Conservation (phyloP, 1,140 invertebrate species). For the Hylyphantes graminicola region DNA sequence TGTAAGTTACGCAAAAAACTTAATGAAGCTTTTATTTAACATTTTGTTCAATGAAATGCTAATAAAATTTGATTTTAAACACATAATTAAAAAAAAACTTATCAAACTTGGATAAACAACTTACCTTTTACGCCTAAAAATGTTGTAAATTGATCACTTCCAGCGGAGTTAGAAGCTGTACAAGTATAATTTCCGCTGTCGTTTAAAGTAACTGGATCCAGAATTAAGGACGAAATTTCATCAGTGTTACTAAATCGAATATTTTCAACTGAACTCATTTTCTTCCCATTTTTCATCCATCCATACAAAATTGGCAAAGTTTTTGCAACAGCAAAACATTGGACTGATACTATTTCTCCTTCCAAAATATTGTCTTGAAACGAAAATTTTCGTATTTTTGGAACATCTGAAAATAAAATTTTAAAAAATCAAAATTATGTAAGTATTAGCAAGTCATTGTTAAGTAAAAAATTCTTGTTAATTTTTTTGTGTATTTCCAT, state of each 20-base stretch:
- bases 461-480: too few relatives aligned
- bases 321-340: slow-evolving; percentile 18
- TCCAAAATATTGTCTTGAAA: slow-evolving; percentile 33
- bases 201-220: slow-evolving; percentile 77
- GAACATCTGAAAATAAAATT: slow-evolving; percentile 10
- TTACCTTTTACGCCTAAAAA: slow-evolving; percentile 51
- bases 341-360: slow-evolving; percentile 31
- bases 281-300: slow-evolving; percentile 41
- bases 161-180: slow-evolving; percentile 44
- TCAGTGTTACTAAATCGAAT: slow-evolving; percentile 50
- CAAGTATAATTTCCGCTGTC: slow-evolving; percentile 68
- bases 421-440: too few relatives aligned
- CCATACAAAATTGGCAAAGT: slow-evolving; percentile 1
- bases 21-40: not conserved
- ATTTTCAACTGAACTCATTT: not conserved
- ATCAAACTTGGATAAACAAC: not conserved
- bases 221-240: slow-evolving; percentile 71
- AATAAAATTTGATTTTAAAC: not conserved
- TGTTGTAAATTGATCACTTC: slow-evolving; percentile 42
- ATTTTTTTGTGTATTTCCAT: too few relatives aligned
- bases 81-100: not conserved
- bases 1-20: too few relatives aligned
- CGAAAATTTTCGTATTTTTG: slow-evolving; percentile 29
- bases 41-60: not conserved
- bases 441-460: too few relatives aligned